phyloP scores from a whole-genome alignment of 1,140 invertebrate genomes.

The Hormaphis cornu region DNA sequence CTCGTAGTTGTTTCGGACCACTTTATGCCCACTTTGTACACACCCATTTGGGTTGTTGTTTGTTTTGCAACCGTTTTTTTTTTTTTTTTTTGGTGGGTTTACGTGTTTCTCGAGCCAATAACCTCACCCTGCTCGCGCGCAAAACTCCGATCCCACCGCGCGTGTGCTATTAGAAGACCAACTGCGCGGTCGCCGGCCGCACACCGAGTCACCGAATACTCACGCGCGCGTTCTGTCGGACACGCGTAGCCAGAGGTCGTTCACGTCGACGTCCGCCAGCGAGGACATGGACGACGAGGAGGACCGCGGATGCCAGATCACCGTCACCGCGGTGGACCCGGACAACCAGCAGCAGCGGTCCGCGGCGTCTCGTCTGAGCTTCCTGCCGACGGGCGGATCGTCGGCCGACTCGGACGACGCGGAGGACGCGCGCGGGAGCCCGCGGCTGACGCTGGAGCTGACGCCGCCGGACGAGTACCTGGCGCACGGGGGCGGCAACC shows the following conservation, averaged over 20 bases:
- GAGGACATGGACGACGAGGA: conserved; percentile 22
- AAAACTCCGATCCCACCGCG: too few relatives aligned
- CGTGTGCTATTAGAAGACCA: too few relatives aligned
- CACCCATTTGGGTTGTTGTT: too few relatives aligned
- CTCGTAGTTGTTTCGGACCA: too few relatives aligned
- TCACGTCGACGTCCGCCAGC: conserved; percentile 31
- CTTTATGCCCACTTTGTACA: too few relatives aligned
- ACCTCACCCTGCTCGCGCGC: too few relatives aligned
- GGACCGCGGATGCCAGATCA: not conserved
- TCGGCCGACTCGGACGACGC: conserved; percentile 37
- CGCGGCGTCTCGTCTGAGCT: not conserved
- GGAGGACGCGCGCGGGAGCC: conserved; percentile 32
- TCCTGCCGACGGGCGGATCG: conserved; percentile 8
- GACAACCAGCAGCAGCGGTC: not conserved
- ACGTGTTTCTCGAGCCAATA: too few relatives aligned
- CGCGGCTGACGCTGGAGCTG: conserved; percentile 23
- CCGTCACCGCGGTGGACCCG: not conserved
- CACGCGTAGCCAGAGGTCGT: not conserved
- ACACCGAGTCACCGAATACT: not conserved
- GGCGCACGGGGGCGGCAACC: conserved; percentile 41
- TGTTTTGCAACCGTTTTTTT: too few relatives aligned
- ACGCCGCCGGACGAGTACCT: conserved; percentile 36
- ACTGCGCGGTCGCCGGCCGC: too few relatives aligned
- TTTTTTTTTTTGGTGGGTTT: too few relatives aligned
- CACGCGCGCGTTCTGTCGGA: not conserved